Base-by-base conservation (phyloP, 1,140 invertebrate species). In the Dendroctonus valens region DNA sequence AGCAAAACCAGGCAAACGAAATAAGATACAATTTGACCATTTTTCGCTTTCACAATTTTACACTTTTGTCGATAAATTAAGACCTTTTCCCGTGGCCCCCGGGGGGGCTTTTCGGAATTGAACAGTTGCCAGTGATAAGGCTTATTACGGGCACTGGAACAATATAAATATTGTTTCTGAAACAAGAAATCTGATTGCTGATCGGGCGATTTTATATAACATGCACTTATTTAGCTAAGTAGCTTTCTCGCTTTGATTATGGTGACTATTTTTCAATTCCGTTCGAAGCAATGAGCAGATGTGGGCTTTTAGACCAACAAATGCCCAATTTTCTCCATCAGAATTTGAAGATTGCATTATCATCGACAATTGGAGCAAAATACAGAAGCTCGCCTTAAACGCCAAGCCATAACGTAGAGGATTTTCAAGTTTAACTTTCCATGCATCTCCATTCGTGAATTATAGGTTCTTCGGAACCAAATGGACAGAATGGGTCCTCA, bases 111-210 rank as follows among this genome's bases (percentile, higher is more conserved):
- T 46, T 46, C 9, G 44, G 9, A 46, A 46, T 46, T 46, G 44
- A 46, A 11, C 9, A 46, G 44, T 12, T 12, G 44, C 44, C 12
- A 9, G 26, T 26, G 26, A 26, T 26, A 26, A 26, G 26, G 44
- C 44, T 46, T 46, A 46, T 46, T 46, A 46, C 44, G 44, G 12
- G 44, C 9, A 46, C 44, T 46, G 12, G 44, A 46, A 46, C 44
- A 46, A 46, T 46, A 46, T 46, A 46, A 46, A 46, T 46, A 11
- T 46, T 46, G 44, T 11, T 46, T 11, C 26, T 26, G 26, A 26
- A 26, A 26, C 26, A 26, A 26, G 26, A 26, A 26, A 26, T 26
- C 26, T 26, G 26, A 26, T 26, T 26, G 26, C 26, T 26, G 26
- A 26, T 26, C 26, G 26, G 26, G 26, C 26, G 26, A 48, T 48